Conservation (phyloP, 1,140 invertebrate species). For the Microplitis mediator region DNA sequence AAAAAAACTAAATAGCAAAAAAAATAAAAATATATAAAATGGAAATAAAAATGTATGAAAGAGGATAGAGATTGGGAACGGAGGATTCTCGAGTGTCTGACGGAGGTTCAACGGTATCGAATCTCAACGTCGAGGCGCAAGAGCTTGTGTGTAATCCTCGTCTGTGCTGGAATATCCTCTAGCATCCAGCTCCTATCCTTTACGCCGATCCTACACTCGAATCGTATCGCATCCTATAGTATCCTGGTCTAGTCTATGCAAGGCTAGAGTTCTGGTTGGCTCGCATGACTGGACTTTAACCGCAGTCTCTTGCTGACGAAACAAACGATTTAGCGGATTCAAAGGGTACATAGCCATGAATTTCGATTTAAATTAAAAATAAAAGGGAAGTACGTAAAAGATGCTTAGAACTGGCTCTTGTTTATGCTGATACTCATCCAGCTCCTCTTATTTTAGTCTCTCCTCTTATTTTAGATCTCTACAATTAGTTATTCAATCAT, state of each 20-base stretch:
- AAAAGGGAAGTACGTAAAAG: not conserved
- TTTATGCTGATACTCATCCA: not conserved
- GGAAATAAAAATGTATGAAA: not conserved
- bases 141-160: not conserved
- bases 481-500: no score
- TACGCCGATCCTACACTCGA: not conserved
- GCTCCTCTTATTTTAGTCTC: no score
- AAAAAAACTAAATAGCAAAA: not conserved
- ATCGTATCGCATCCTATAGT: no score
- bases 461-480: no score
- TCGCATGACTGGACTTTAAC: not conserved
- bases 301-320: conserved; percentile 8
- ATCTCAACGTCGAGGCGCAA: conserved; percentile 10
- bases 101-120: conserved; percentile 18
- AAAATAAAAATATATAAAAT: not conserved
- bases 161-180: no score
- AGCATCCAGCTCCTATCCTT: not conserved
- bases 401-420: not conserved
- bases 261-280: not conserved
- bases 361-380: not conserved
- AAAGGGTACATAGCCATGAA: conserved; percentile 1
- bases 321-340: conserved; percentile 1
- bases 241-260: not conserved
- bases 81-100: conserved; percentile 13
- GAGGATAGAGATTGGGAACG: not conserved